phyloP scores from a whole-genome alignment of 2,113 vertebrate genomes.

The Acanthochromis polyacanthus region DNA sequence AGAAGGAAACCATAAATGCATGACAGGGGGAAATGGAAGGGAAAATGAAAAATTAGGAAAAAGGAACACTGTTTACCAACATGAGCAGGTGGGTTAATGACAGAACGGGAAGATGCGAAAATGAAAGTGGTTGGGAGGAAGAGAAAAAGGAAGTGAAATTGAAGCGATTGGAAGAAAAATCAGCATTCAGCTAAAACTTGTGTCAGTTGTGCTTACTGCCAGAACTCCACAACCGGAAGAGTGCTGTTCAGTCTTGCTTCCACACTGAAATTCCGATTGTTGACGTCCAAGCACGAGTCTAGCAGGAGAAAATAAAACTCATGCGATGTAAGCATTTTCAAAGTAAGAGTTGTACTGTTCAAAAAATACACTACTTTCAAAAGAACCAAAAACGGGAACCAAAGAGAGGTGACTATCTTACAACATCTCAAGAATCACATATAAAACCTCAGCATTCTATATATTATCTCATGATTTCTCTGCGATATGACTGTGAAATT shows the following conservation, averaged over 20 bases:
- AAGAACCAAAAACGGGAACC: background rate
- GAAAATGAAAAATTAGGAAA: background rate
- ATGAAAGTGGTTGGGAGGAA: background rate
- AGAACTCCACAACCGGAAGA: conserved; percentile 74
- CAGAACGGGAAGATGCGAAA: background rate
- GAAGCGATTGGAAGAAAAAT: background rate
- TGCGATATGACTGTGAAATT: background rate
- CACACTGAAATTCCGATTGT: conserved; percentile 34
- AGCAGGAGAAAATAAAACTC: conserved; percentile 1
- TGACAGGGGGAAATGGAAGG: background rate
- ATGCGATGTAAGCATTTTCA: background rate
- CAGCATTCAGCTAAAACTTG: background rate
- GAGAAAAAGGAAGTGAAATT: background rate
- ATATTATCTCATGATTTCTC: too few species aligned
- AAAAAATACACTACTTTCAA: background rate
- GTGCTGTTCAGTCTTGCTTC: conserved; percentile 48
- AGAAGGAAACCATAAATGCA: conserved; percentile 8
- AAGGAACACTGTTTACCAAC: background rate
- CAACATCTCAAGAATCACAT: too few species aligned
- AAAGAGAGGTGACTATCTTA: background rate
- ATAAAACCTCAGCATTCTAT: too few species aligned
- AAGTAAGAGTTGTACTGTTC: background rate
- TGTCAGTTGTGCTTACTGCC: conserved; percentile 66
- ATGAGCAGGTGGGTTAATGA: background rate
- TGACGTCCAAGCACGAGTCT: conserved; percentile 66